Evolutionary conservation across 2,888 invertebrate species (phyloP).

Genomic region (Chymomyza amoena): DNA sequence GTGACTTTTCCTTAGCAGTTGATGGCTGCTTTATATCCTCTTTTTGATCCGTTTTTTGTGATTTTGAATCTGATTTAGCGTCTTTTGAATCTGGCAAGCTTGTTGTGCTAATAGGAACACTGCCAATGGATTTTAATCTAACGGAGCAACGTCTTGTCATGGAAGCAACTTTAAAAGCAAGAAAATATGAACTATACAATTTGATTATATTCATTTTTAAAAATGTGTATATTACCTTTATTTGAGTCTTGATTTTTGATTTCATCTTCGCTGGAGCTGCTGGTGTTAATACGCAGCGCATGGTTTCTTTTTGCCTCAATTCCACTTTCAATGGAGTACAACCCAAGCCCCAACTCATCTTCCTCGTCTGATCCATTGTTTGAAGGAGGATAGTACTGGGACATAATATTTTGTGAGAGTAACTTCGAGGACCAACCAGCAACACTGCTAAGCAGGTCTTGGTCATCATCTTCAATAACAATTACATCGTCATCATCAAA

Average conservation of each 20-base stretch:
- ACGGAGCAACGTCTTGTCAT: constrained; percentile 8
- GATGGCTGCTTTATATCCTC: too few relatives aligned
- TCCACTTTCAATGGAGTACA: not conserved
- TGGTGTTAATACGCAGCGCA: not conserved
- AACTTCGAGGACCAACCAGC: constrained; percentile 68
- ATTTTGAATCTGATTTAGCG: not conserved
- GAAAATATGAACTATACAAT: not conserved
- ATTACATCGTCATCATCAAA: constrained; percentile 40
- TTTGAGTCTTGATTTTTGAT: not conserved
- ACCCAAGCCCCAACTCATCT: not conserved
- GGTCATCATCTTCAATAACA: constrained; percentile 65
- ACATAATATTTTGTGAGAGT: constrained; percentile 64
- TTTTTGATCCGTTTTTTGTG: not conserved
- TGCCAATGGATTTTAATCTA: constrained; percentile 10
- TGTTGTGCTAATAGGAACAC: not conserved
- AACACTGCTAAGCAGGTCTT: constrained; percentile 62
- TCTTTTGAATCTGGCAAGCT: not conserved
- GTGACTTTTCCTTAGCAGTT: not conserved
- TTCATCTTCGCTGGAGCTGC: constrained; percentile 20
- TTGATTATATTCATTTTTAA: not conserved
- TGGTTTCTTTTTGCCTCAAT: constrained; percentile 1
- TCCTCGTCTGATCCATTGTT: constrained; percentile 20
- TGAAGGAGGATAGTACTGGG: constrained; percentile 62
- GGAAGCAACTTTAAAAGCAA: not conserved
- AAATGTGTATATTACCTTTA: not conserved